Base-by-base conservation (phyloP, 2,888 invertebrate species). In the Lordiphosa fenestrarum region DNA sequence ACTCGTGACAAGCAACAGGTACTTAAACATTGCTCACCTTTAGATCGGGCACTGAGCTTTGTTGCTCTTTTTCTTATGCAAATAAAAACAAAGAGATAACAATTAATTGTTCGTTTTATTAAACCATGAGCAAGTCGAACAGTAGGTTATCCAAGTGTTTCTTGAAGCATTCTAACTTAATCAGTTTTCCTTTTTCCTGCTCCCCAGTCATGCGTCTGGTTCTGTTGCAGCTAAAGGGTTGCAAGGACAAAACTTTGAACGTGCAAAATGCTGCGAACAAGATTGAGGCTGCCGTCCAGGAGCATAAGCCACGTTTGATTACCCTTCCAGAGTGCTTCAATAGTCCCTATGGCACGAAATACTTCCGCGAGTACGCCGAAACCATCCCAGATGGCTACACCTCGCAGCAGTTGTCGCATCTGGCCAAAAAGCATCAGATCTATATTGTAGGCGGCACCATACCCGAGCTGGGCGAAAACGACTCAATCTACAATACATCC, bases 281-380 rank as follows among this genome's bases (percentile, higher is more conserved):
- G 68, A 94, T 98, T 55, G 91, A 92, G 58, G 91, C 92, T 63
- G 85, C 71, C 0, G 88, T 87, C 0, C 93, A 93, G 65, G 88
- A 91, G 49, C 90, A 91, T 49, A 90, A 91, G 9, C 94, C 94
- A 0, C 91, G 93, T 40, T 74, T 95, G 25, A 90, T 95, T 21
- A 92, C 92, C 0, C 88, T 95, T 5, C 95, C 95, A 0, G 98
- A 98, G 90, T 98, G 97, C 87, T 98, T 98, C 85, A 98, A 98
- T 88, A 95, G 95, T 12, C 98, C 98, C 0, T 98, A 98, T 89
- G 98, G 98, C 54, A 94, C 94, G 90, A 92, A 93, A 72, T 95
- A 93, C 88, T 98, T 98, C 87, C 90, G 92, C 0, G 93, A 96
- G 78, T 96, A 96, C 89, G 95, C 98, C 0, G 98, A 98, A 89